A percentile compares a stretch with the other conserved stretches of the same genome.
phyloP scores from a whole-genome alignment of 2,113 vertebrate species.

The Donacobius atricapilla region DNA sequence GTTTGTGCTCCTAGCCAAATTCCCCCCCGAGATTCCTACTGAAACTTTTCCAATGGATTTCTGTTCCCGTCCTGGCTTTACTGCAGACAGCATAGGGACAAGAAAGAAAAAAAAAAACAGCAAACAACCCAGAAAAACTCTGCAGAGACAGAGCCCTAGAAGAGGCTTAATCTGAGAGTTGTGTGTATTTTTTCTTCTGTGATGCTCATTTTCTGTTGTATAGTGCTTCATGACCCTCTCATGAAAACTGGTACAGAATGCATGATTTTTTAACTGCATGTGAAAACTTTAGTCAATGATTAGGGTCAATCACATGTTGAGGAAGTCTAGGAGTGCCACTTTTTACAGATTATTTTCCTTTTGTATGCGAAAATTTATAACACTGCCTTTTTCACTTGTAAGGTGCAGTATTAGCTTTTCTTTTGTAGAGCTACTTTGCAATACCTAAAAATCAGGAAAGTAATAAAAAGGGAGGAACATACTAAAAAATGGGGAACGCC shows the following conservation, averaged over 20 bases:
- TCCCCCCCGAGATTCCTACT: neutral
- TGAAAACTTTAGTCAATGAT: neutral
- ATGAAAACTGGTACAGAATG: neutral
- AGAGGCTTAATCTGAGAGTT: neutral
- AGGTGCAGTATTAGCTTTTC: neutral
- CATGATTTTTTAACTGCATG: neutral
- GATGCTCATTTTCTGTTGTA: neutral
- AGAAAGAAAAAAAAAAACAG: neutral
- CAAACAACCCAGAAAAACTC: neutral
- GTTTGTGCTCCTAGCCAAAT: neutral
- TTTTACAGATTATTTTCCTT: neutral
- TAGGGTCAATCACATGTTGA: neutral
- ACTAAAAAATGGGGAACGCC: neutral
- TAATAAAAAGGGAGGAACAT: accelerated
- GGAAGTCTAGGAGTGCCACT: neutral
- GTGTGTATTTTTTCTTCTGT: neutral
- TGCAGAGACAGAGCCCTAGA: neutral
- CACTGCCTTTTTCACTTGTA: neutral
- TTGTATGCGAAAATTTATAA: neutral
- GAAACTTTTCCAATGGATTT: neutral
- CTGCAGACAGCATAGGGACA: neutral
- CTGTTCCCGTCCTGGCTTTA: neutral
- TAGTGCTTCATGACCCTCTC: neutral
- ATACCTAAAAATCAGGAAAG: neutral
- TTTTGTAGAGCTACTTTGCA: neutral